Evolutionary conservation across 1,140 invertebrate species (phyloP).

Genomic region (Neodiprion virginianus): DNA sequence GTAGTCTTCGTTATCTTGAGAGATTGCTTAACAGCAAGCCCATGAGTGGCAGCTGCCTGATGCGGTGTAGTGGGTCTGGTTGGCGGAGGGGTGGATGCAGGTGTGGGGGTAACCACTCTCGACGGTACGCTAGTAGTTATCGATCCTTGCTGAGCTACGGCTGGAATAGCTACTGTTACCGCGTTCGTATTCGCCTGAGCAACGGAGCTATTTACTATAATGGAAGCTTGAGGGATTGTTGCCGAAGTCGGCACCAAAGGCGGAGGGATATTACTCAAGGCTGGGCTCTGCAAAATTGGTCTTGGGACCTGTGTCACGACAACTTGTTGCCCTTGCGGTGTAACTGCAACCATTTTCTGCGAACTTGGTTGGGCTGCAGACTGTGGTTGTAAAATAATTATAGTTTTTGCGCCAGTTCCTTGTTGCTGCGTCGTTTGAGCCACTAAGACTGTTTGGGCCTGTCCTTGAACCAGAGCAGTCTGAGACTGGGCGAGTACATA

Average conservation of each 20-base stretch:
- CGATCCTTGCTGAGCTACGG: constrained; percentile 45
- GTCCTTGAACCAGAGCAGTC: constrained; percentile 67
- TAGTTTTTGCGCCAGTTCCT: constrained; percentile 71
- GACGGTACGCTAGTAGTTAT: constrained; percentile 54
- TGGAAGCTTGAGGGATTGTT: constrained; percentile 55
- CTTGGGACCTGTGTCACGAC: constrained; percentile 65
- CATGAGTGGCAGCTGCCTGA: constrained; percentile 44
- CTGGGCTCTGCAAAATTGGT: constrained; percentile 62
- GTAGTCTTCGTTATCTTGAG: constrained; percentile 43
- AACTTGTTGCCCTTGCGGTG: constrained; percentile 71
- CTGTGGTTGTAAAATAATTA: constrained; percentile 76
- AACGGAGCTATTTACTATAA: constrained; percentile 55
- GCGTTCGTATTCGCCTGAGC: constrained; percentile 41
- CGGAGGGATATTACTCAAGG: constrained; percentile 56
- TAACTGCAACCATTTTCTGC: constrained; percentile 70
- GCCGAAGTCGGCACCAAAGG: constrained; percentile 57
- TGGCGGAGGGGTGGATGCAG: constrained; percentile 55
- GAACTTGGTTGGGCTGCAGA: constrained; percentile 46
- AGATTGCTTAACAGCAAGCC: constrained; percentile 30
- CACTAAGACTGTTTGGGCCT: constrained; percentile 68
- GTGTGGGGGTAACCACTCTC: constrained; percentile 53
- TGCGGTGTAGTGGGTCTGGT: constrained; percentile 57
- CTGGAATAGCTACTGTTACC: constrained; percentile 45
- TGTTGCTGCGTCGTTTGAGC: constrained; percentile 70
- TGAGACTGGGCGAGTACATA: constrained; percentile 72